These are phyloP conservation scores for Xestia sexstrigata DNA, from an alignment of 2,888 invertebrate genomes.

Conservation along the genomic window DNA sequence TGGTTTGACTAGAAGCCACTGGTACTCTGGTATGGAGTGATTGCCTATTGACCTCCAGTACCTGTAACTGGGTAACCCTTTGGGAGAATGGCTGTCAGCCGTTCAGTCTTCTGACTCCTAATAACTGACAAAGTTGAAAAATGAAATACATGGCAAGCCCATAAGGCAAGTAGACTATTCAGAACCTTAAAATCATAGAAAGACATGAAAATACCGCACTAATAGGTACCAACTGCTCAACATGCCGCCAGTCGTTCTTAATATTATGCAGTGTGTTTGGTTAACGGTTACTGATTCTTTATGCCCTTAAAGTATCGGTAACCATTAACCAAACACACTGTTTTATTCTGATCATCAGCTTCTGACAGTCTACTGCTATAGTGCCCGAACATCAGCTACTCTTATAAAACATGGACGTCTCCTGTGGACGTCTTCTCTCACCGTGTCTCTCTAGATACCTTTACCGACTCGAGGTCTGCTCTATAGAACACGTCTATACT, in stretches of 20 bases:
- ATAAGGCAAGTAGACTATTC: too few species aligned
- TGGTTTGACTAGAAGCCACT: background rate
- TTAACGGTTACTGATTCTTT: too few species aligned
- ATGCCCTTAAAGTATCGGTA: too few species aligned
- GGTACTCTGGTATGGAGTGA: background rate
- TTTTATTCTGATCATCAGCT: background rate
- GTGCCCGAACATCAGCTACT: background rate
- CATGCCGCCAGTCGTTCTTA: background rate
- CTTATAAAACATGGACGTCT: background rate
- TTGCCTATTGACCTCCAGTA: background rate
- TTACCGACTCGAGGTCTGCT: background rate
- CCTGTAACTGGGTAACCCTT: background rate
- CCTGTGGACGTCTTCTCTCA: background rate
- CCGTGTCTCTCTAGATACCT: background rate
- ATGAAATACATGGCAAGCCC: too few species aligned
- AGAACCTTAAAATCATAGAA: too few species aligned
- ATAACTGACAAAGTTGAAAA: too few species aligned
- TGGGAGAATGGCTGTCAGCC: background rate
- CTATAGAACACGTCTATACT: background rate
- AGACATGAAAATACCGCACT: too few species aligned
- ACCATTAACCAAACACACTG: too few species aligned
- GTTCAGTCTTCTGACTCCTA: background rate
- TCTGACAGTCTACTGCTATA: background rate
- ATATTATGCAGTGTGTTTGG: too few species aligned
- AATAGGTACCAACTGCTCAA: too few species aligned